Base-by-base conservation (phyloP, 1,140 invertebrate genomes). In the Drosophila parvula region DNA sequence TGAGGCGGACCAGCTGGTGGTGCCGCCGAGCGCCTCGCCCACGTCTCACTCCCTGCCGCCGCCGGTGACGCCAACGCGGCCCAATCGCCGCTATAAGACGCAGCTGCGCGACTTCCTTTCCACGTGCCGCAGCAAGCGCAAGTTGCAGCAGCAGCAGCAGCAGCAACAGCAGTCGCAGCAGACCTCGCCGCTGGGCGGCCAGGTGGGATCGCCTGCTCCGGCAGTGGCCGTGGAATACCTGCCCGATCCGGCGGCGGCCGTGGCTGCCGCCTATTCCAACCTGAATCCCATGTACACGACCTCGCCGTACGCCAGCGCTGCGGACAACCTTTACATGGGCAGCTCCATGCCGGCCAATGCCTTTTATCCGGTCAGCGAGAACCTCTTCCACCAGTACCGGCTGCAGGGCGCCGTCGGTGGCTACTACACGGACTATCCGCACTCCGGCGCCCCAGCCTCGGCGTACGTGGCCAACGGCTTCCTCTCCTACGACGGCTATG, bases 51-150 rank as follows among this genome's bases (percentile, higher is more conserved):
- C 93, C 40, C 90, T 93, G 90, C 91, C 93, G 85, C 92, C 93
- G 71, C 94, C 93, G 73, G 94, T 93, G 2, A 95, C 95, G 6
- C 95, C 96, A 0, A 96, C 96, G 45, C 92, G 97, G 86, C 95
- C 96, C 2, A 96, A 97, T 73, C 94, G 97, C 30, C 94, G 98
- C 78, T 98, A 98, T 92, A 98, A 98, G 92, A 98, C 97, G 7
- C 97, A 98, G 92, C 93, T 98, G 5, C 93, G 97, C 34, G 98
- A 99, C 92, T 98, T 98, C 91, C 93, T 98, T 7, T 98, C 97
- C 6, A 98, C 97, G 2, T 98, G 97, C 91, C 94, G 97, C 58
- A 97, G 96, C 62, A 98, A 98, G 92, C 94, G 97, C 83, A 97
- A 98, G 93, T 93, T 96, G 28, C 94, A 95, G 14, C 83, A 88